Conservation (phyloP, 2,888 invertebrate species). For the Eurytoma adleriae region DNA sequence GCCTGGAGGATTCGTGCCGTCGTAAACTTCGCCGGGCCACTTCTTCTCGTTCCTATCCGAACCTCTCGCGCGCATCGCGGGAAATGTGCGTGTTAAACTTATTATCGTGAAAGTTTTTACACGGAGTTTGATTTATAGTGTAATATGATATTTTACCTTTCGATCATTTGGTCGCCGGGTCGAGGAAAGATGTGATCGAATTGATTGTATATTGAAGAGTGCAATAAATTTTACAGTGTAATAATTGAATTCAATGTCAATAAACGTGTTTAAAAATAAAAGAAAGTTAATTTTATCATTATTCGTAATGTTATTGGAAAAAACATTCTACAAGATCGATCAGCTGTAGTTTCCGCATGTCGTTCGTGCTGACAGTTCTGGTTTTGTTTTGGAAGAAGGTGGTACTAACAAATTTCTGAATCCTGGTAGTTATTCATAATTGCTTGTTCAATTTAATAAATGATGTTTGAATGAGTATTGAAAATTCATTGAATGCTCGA, state of each 20-base stretch:
- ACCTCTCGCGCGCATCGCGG: not conserved
- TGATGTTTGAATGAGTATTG: too few relatives aligned
- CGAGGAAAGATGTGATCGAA: not conserved
- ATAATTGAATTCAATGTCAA: slow-evolving; percentile 23
- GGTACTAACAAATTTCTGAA: too few relatives aligned
- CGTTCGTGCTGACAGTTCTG: too few relatives aligned
- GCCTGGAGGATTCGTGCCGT: slow-evolving; percentile 30
- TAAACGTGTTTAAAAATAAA: too few relatives aligned
- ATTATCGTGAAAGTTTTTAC: slow-evolving; percentile 15
- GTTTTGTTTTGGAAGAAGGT: too few relatives aligned
- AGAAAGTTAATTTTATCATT: too few relatives aligned
- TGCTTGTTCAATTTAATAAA: too few relatives aligned
- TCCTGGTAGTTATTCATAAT: too few relatives aligned
- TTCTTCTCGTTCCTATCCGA: not conserved
- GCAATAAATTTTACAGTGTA: slow-evolving; percentile 18
- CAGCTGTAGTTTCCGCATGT: too few relatives aligned
- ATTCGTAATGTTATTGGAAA: too few relatives aligned
- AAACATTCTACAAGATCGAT: too few relatives aligned
- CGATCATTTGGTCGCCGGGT: slow-evolving; percentile 3
- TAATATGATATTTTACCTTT: not conserved
- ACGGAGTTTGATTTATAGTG: slow-evolving; percentile 26
- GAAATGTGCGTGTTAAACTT: slow-evolving; percentile 22
- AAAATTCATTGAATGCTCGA: too few relatives aligned
- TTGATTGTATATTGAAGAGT: not conserved
- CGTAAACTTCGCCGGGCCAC: slow-evolving; percentile 14